Evolutionary conservation across 2,113 vertebrate species (phyloP).

Genomic region (Fregata magnificens): DNA sequence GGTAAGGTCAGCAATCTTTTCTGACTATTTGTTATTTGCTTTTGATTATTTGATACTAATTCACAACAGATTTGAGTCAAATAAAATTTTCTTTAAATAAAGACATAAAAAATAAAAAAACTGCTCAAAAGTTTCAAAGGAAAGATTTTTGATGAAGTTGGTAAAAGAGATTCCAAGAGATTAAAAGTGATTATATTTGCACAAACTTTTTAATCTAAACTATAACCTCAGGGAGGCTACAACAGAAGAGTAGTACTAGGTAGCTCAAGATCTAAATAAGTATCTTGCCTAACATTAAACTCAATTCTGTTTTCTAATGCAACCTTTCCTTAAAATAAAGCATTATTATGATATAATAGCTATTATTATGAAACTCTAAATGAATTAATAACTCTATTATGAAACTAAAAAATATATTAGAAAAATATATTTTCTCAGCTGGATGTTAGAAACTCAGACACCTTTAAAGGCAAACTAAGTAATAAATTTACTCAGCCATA

Average conservation of each 20-base stretch:
- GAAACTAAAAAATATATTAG: too few relatives aligned
- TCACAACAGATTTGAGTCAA: background rate
- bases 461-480: background rate
- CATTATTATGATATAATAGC: background rate
- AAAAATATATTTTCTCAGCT: background rate
- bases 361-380: background rate
- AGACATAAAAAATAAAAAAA: background rate
- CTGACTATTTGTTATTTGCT: background rate
- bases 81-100: background rate
- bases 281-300: background rate
- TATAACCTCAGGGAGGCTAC: background rate
- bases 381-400: too few relatives aligned
- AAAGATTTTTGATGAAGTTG: background rate
- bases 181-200: background rate
- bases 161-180: background rate
- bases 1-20: background rate
- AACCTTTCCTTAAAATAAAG: background rate
- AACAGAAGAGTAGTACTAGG: background rate
- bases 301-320: background rate
- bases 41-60: background rate
- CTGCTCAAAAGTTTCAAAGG: background rate
- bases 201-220: background rate
- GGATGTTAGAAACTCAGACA: background rate
- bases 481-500: background rate
- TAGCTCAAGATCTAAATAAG: background rate